These are phyloP conservation scores for Aphaenogaster ashmeadi DNA, from an alignment of 1,140 invertebrate species.

Conservation along the genomic window DNA sequence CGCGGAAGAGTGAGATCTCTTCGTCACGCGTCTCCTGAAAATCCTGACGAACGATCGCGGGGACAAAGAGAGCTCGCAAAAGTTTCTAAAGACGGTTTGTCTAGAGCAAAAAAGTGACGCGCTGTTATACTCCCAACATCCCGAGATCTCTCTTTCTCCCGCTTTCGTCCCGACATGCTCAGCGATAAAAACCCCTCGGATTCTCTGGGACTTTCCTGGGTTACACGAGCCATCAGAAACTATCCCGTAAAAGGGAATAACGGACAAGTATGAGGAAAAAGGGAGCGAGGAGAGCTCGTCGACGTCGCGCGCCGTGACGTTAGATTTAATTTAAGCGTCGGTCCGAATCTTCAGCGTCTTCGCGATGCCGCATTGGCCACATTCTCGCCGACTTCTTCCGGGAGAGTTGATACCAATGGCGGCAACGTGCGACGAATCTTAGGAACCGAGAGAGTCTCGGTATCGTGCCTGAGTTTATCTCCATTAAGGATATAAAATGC, in stretches of 20 bases:
- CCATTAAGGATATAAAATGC: slow-evolving; percentile 23
- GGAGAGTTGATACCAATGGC: slow-evolving; percentile 41
- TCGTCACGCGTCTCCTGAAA: not conserved
- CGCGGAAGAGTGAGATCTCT: slow-evolving; percentile 22
- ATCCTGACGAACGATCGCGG: slow-evolving; percentile 51
- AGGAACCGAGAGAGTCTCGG: not conserved
- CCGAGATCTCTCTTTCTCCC: slow-evolving; percentile 28
- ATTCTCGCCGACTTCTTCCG: slow-evolving; percentile 47
- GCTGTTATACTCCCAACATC: slow-evolving; percentile 18
- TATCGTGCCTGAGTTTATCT: slow-evolving; percentile 15
- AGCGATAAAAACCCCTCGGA: slow-evolving; percentile 52
- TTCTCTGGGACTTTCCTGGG: slow-evolving; percentile 12
- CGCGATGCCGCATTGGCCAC: slow-evolving; percentile 32
- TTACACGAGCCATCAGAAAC: slow-evolving; percentile 45
- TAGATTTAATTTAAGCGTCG: slow-evolving; percentile 61
- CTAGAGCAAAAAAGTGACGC: slow-evolving; percentile 27
- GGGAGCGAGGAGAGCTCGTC: not conserved
- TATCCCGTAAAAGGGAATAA: slow-evolving; percentile 32
- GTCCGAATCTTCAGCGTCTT: slow-evolving; percentile 48
- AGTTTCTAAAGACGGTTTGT: slow-evolving; percentile 50
- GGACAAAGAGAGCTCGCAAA: slow-evolving; percentile 12
- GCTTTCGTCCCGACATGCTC: not conserved
- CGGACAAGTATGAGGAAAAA: slow-evolving; percentile 14
- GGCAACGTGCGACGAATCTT: slow-evolving; percentile 17
- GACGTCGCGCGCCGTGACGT: slow-evolving; percentile 16